phyloP scores from a whole-genome alignment of 1,140 invertebrate genomes.

The Argopecten irradians region DNA sequence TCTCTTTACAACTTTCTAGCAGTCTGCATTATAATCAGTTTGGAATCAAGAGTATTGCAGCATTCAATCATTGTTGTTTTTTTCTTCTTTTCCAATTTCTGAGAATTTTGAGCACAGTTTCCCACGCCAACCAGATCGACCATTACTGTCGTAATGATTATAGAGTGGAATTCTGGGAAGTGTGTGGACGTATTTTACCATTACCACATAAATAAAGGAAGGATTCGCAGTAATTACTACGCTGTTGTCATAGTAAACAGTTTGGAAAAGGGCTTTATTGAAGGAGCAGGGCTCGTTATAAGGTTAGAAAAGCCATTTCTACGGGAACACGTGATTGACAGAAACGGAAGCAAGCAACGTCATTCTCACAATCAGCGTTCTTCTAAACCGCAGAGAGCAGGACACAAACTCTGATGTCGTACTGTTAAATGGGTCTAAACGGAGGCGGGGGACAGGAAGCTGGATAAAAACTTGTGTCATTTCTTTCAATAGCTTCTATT shows the following conservation, averaged over 20 bases:
- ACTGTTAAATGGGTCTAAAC: slow-evolving; percentile 1
- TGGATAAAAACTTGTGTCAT: background rate
- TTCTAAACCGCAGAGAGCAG: background rate
- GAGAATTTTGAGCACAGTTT: background rate
- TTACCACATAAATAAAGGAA: background rate
- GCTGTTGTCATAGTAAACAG: background rate
- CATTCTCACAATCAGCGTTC: slow-evolving; percentile 6
- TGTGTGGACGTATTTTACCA: background rate
- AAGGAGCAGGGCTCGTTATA: background rate
- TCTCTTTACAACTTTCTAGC: background rate
- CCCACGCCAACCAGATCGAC: background rate
- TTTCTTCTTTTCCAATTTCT: background rate
- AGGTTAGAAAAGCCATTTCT: background rate
- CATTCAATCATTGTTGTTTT: background rate
- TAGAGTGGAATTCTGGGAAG: background rate
- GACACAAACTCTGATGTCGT: background rate
- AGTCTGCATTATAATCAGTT: background rate
- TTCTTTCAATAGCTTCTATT: background rate
- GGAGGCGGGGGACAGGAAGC: background rate
- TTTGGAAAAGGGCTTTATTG: background rate
- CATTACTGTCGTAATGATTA: background rate
- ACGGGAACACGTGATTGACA: background rate
- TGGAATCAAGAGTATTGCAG: background rate
- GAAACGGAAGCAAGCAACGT: background rate
- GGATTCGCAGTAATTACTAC: background rate